phyloP scores from a whole-genome alignment of 1,140 invertebrate genomes.

The Euwallacea similis region DNA sequence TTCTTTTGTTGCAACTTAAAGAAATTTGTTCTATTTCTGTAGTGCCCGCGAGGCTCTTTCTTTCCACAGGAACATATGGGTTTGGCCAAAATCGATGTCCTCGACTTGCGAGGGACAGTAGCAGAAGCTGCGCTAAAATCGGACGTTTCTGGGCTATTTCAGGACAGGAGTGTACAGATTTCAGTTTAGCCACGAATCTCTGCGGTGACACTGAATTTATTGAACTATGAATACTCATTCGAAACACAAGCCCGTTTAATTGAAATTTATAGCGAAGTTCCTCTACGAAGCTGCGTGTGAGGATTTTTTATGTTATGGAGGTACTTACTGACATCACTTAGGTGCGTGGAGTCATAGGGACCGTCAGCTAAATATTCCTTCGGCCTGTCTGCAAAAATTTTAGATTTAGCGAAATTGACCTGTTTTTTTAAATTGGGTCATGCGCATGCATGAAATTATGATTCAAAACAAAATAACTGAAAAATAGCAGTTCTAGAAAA shows the following conservation, averaged over 20 bases:
- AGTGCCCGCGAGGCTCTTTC: too few relatives aligned
- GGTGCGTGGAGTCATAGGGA: conserved; percentile 57
- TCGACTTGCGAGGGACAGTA: too few relatives aligned
- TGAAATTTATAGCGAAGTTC: background rate
- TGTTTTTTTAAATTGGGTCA: too few relatives aligned
- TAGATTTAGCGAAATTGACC: background rate
- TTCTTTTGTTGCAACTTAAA: too few relatives aligned
- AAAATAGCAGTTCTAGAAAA: background rate
- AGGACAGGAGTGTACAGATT: conserved; percentile 15
- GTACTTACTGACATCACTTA: conserved; percentile 78
- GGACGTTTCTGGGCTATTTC: conserved; percentile 1
- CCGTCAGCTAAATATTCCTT: conserved; percentile 13
- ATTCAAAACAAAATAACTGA: background rate
- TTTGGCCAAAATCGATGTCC: too few relatives aligned
- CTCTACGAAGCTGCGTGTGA: background rate
- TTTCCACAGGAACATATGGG: too few relatives aligned
- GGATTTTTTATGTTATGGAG: background rate
- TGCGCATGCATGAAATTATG: background rate
- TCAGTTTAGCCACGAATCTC: conserved; percentile 7
- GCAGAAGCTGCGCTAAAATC: too few relatives aligned
- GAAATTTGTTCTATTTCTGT: too few relatives aligned
- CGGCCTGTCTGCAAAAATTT: conserved; percentile 14
- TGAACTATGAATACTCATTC: background rate
- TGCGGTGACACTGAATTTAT: conserved; percentile 17
- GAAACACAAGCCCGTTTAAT: background rate